These are phyloP conservation scores for Amblyopsis rosae DNA, from an alignment of 2,113 vertebrate species.

Conservation along the genomic window DNA sequence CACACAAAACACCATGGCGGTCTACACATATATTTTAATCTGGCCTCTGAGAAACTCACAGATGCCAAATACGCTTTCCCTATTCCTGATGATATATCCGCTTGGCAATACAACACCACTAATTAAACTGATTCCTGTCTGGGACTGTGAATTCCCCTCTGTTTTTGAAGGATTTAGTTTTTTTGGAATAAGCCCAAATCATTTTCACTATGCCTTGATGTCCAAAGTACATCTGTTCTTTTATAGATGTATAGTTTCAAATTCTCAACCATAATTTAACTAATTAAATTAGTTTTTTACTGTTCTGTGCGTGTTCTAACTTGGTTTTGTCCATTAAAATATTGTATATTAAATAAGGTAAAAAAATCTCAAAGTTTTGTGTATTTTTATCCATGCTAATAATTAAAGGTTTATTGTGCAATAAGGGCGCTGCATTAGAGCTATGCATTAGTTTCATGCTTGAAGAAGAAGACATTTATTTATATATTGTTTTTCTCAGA, in stretches of 20 bases:
- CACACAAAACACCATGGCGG: conserved; percentile 5
- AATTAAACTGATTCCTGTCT: conserved; percentile 70
- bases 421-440: too few relatives aligned
- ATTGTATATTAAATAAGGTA: too few relatives aligned
- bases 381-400: too few relatives aligned
- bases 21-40: conserved; percentile 50
- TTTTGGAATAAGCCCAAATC: conserved; percentile 39
- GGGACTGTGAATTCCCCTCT: conserved; percentile 53
- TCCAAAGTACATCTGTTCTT: conserved; percentile 44
- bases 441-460: too few relatives aligned
- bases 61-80: conserved; percentile 56
- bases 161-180: conserved; percentile 38
- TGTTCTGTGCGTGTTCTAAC: neutral
- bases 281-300: neutral
- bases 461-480: too few relatives aligned
- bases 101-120: conserved; percentile 59
- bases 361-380: too few relatives aligned
- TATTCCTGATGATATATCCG: conserved; percentile 52
- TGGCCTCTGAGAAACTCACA: conserved; percentile 44
- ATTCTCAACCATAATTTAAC: conserved; percentile 6
- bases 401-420: too few relatives aligned
- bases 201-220: conserved; percentile 42
- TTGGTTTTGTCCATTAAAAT: neutral
- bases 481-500: too few relatives aligned
- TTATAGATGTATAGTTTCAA: conserved; percentile 25